Evolutionary conservation across 2,888 invertebrate genomes (phyloP).

Genomic region (Tachina lurida): DNA sequence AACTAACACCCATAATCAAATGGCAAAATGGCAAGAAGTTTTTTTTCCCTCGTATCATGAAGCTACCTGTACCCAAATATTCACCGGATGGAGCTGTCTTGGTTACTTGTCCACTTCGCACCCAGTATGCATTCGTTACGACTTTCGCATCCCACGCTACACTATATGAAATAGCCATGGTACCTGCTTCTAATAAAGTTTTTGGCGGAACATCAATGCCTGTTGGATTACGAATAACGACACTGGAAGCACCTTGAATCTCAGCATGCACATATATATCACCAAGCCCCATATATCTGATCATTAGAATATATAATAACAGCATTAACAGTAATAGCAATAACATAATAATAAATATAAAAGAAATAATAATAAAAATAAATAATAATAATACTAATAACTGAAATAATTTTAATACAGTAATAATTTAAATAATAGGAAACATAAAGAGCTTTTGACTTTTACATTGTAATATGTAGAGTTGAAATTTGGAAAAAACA

Average conservation of each 20-base stretch:
- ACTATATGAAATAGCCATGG: constrained; percentile 97
- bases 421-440: background rate
- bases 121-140: constrained; percentile 98
- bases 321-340: too few species aligned
- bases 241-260: constrained; percentile 94
- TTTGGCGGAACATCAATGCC: constrained; percentile 92
- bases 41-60: constrained; percentile 98
- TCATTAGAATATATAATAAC: too few species aligned
- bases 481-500: too few species aligned
- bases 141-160: constrained; percentile 99
- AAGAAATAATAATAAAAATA: too few species aligned
- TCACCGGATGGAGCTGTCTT: constrained; percentile 99
- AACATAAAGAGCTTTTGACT: too few species aligned
- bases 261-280: constrained; percentile 99
- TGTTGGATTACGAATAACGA: constrained; percentile 93
- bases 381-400: too few species aligned
- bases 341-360: too few species aligned
- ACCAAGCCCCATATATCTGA: constrained; percentile 84
- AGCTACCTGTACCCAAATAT: constrained; percentile 97
- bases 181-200: constrained; percentile 97
- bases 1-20: constrained; percentile 95
- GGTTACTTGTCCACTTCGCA: constrained; percentile 95
- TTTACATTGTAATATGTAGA: too few species aligned
- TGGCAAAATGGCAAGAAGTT: constrained; percentile 97
- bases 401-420: background rate